These are phyloP conservation scores for Falco biarmicus DNA, from an alignment of 2,797 vertebrate genomes.

Conservation along the genomic window DNA sequence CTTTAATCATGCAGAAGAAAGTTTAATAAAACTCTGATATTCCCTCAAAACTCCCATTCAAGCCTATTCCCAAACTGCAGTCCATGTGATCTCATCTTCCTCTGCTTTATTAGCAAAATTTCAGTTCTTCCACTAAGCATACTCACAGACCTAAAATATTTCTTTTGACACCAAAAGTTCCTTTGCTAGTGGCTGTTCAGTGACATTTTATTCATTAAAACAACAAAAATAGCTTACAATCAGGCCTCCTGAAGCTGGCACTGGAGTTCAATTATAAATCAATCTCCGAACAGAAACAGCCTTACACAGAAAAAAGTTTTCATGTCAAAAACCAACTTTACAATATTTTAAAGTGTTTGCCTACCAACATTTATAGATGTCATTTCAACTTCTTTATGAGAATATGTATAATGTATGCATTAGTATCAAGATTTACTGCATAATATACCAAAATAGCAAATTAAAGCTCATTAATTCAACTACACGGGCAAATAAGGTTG, in stretches of 20 bases:
- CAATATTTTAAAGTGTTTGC: neutral
- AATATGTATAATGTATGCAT: neutral
- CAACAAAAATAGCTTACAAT: neutral
- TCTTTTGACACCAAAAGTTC: neutral
- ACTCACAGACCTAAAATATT: neutral
- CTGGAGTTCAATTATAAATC: neutral
- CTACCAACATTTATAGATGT: neutral
- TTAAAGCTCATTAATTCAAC: neutral
- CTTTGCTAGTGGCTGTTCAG: neutral
- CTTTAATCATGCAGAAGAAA: neutral
- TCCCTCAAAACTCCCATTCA: neutral
- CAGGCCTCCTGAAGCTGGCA: neutral
- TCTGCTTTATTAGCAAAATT: neutral
- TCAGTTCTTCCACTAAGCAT: neutral
- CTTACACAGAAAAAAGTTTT: neutral
- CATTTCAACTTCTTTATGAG: neutral
- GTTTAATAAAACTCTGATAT: neutral
- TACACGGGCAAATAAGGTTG: neutral
- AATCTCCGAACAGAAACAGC: neutral
- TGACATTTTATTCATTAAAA: neutral
- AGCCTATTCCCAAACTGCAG: neutral
- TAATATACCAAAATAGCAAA: neutral
- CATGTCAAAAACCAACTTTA: neutral
- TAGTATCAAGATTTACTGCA: neutral
- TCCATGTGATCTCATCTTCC: neutral